Base-by-base conservation (phyloP, 2,797 vertebrate species). In the Telmatherina bonti region DNA sequence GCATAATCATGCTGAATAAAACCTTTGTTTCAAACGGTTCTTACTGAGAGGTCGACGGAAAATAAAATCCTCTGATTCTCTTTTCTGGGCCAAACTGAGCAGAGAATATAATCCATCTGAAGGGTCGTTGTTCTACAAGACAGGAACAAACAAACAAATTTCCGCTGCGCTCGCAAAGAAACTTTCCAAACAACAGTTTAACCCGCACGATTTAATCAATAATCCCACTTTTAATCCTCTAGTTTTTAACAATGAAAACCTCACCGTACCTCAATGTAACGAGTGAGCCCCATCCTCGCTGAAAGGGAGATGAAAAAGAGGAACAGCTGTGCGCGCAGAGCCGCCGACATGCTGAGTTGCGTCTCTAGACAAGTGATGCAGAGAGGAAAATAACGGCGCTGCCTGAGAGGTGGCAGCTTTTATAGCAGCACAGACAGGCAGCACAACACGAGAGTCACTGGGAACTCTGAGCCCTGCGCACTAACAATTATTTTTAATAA, bases 21-120 rank as follows among this genome's bases (percentile, higher is more conserved):
- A 24, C 30, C 47, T 51, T 67, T 69, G 49, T 76, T 76, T 35
- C 26, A 35, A 47, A 68, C 30, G 63, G 26, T 12, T 97, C 97
- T 97, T 92, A 98, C 96, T 93, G 76, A 98, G 95, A 0, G 95
- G 93, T 73, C 97, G 93, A 22, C 93, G 93, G 81, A 96, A 97
- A 36, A 94, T 83, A 85, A 94, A 95, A 79, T 89, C 95, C 18
- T 94, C 94, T 49, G 94, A 85, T 74, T 96, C 94, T 86, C 96
- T 89, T 86, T 97, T 97, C 89, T 95, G 85, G 62, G 95, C 94
- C 71, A 95, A 90, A 29, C 85, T 93, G 67, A 97, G 85, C 13
- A 96, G 90, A 78, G 93, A 89, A 67, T 95, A 92, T 27, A 96
- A 93, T 84, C 96, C 95, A 10, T 95, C 92, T 72, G 95, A 89